Evolutionary conservation across 2,113 vertebrate genomes (phyloP).

Genomic region (Laterallus jamaicensis): DNA sequence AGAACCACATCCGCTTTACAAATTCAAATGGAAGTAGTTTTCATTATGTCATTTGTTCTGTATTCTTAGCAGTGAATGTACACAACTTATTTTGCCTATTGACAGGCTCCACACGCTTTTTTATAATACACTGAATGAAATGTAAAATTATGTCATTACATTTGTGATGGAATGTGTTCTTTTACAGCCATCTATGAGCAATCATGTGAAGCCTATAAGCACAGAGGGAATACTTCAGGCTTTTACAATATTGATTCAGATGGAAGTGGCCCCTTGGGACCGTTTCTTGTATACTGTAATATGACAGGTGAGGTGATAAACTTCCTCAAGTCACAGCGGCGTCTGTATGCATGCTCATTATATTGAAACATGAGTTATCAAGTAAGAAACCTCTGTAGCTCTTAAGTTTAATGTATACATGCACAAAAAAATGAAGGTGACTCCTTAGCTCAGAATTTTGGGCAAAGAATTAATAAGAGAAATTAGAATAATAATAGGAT

Average conservation of each 20-base stretch:
- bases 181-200: conserved; percentile 88
- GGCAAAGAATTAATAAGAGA: neutral
- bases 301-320: conserved; percentile 89
- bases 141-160: neutral
- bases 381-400: conserved; percentile 10
- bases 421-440: neutral
- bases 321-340: conserved; percentile 26
- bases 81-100: neutral
- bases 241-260: conserved; percentile 90
- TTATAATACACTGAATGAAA: neutral
- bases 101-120: neutral
- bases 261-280: conserved; percentile 88
- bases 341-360: conserved; percentile 24
- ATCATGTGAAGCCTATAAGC: conserved; percentile 95
- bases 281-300: conserved; percentile 91
- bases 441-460: neutral
- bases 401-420: neutral
- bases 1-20: neutral
- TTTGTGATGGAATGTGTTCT: conserved; percentile 32
- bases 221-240: conserved; percentile 89
- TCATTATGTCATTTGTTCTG: neutral
- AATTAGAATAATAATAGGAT: conserved; percentile 7
- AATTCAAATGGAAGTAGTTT: neutral
- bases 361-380: neutral
- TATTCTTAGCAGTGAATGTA: neutral